Evolutionary conservation across 2,888 invertebrate species (phyloP).

Genomic region (Hypomecis atomaria): DNA sequence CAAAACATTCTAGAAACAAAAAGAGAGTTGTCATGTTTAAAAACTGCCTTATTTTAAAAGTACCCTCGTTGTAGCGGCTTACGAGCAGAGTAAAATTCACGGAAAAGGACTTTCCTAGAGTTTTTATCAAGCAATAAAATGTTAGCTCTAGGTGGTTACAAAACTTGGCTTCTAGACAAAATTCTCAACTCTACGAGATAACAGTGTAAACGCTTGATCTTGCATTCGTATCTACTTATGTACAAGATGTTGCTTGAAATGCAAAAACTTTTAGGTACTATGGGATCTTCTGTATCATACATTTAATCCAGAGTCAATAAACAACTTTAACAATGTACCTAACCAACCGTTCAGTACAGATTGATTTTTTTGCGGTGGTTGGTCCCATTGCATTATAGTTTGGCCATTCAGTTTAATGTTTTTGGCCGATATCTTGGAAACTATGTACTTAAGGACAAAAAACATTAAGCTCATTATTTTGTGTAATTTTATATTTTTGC

Average conservation of each 20-base stretch:
- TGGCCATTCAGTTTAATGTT: too few relatives aligned
- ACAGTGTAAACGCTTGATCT: slow-evolving; percentile 53
- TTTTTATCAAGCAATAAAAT: slow-evolving; percentile 66
- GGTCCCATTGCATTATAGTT: too few relatives aligned
- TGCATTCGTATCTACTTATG: slow-evolving; percentile 42
- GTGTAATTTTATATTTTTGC: too few relatives aligned
- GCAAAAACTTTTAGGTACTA: too few relatives aligned
- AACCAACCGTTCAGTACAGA: too few relatives aligned
- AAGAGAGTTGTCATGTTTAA: slow-evolving; percentile 41
- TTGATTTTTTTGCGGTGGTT: too few relatives aligned
- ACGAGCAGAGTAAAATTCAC: slow-evolving; percentile 53
- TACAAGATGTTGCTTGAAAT: neutral
- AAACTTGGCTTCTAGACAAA: slow-evolving; percentile 64
- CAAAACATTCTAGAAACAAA: slow-evolving; percentile 28
- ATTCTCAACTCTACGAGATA: slow-evolving; percentile 54
- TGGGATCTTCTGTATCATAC: too few relatives aligned
- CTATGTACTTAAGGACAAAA: too few relatives aligned
- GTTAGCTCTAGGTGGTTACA: slow-evolving; percentile 54
- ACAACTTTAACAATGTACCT: too few relatives aligned
- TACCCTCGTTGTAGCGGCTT: slow-evolving; percentile 45
- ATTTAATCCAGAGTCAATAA: too few relatives aligned
- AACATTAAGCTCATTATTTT: too few relatives aligned
- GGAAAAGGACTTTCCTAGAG: slow-evolving; percentile 58
- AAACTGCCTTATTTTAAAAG: slow-evolving; percentile 49
- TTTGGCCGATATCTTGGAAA: too few relatives aligned